A percentile compares a stretch with the other conserved stretches of the same genome.
Evolutionary conservation across 2,797 vertebrate species (phyloP).

Genomic region (Eulemur mongoz): DNA sequence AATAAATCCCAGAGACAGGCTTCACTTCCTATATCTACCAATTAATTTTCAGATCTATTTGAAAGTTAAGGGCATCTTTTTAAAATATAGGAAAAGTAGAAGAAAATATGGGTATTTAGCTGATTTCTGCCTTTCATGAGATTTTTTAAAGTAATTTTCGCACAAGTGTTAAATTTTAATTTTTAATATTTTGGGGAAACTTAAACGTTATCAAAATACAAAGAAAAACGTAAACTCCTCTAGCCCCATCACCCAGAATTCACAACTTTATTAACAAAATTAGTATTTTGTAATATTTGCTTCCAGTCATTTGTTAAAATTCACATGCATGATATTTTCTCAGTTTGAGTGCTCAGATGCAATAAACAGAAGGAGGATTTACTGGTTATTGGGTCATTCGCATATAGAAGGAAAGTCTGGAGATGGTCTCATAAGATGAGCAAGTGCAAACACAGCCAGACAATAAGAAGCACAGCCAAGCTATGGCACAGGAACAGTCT

Average conservation of each 20-base stretch:
- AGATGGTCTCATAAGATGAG: background rate
- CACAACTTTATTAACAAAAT: background rate
- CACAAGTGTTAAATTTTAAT: background rate
- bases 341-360: background rate
- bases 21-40: slow-evolving; percentile 23
- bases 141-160: slow-evolving; percentile 44
- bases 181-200: slow-evolving; percentile 23
- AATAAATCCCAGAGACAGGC: background rate
- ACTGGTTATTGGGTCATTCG: background rate
- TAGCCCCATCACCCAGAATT: background rate
- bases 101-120: background rate
- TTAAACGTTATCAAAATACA: slow-evolving; percentile 38
- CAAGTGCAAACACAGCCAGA: background rate
- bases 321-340: background rate
- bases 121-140: slow-evolving; percentile 11
- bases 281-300: slow-evolving; percentile 28
- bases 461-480: background rate
- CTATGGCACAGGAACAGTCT: background rate
- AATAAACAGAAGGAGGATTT: slow-evolving; percentile 21
- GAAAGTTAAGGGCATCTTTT: slow-evolving; percentile 30
- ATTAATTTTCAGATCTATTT: slow-evolving; percentile 43
- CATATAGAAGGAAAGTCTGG: background rate
- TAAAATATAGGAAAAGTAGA: slow-evolving; percentile 24
- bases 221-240: background rate
- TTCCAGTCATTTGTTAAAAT: slow-evolving; percentile 17